Evolutionary conservation across 2,888 invertebrate species (phyloP), one percentile per base, ranked within the genome.

Genomic region (Girardia tigrina): DNA sequence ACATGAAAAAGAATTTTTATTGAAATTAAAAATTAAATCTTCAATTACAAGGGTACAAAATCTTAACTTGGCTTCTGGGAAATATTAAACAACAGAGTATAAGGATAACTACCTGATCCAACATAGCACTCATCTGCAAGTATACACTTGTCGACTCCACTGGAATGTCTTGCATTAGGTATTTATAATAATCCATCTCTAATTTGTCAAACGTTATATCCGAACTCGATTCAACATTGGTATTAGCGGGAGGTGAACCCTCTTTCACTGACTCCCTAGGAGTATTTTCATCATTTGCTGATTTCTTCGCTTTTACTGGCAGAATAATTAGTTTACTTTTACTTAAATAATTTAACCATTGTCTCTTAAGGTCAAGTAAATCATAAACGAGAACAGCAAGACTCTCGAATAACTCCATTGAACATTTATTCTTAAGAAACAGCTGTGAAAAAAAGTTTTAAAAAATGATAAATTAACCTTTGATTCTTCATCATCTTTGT

Each of bases 81-180:
- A n/a, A n/a, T n/a, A n/a, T n/a, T n/a, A n/a, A n/a, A n/a, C n/a
- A n/a, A n/a, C n/a, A n/a, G n/a, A n/a, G n/a, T n/a, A n/a, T n/a
- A n/a, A n/a, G n/a, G n/a, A n/a, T n/a, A n/a, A n/a, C n/a, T 36
- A 83, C 78, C 81, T 83, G 83, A 78, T 84, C 84, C 56, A 84
- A 78, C 82, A 84, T 83, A 76, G 81, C 81, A 77, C 82, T 80
- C 80, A 84, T 78, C 28, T 84, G 79, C 0, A 83, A 79, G 2
- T 82, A 80, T 16, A 83, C 80, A 75, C 82, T 83, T 77, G 80
- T 81, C 79, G 82, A 82, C 79, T 84, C 83, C 77, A 80, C 80
- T 0, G 84, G 84, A 16, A 84, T 76, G 70, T 79, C 78, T 78
- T 81, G 81, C 81, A 84, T 82, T 76, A 83, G 78, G 42, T 83